Percentiles rank a stretch among this genome's conserved stretches.
Conservation (phyloP, 2,888 invertebrate genomes). For the Drosophila gaucha region DNA sequence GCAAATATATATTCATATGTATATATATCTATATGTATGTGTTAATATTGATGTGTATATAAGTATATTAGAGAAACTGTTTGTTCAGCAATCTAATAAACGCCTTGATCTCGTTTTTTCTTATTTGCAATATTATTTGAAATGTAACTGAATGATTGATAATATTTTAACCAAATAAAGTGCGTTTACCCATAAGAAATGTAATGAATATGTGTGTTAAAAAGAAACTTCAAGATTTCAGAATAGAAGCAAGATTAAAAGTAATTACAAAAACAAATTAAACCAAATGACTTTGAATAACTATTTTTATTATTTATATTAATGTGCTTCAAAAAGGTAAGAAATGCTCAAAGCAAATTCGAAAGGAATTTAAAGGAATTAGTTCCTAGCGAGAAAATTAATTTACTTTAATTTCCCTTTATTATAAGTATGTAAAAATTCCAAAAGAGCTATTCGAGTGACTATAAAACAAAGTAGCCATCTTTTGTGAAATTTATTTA, state of each 20-base stretch:
- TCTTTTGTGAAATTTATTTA: neutral
- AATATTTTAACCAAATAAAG: conserved; percentile 24
- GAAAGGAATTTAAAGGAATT: neutral
- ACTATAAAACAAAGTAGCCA: neutral
- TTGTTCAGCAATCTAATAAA: conserved; percentile 6
- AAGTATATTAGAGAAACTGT: conserved; percentile 7
- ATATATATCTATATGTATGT: neutral
- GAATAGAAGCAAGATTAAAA: conserved; percentile 21
- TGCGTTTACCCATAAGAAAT: conserved; percentile 29
- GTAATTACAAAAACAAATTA: neutral
- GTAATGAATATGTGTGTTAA: conserved; percentile 21
- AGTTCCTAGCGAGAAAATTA: neutral
- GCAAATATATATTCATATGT: neutral
- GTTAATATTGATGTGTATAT: conserved; percentile 28
- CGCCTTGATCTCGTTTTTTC: conserved; percentile 13
- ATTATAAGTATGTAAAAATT: neutral
- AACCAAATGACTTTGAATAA: neutral
- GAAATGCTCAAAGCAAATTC: too few species aligned
- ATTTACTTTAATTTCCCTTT: too few species aligned
- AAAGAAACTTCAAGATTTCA: conserved; percentile 8
- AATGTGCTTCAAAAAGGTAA: too few species aligned
- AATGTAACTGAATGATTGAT: neutral
- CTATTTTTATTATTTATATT: neutral
- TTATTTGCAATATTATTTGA: conserved; percentile 2
- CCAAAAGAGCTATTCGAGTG: neutral